phyloP scores from a whole-genome alignment of 1,140 invertebrate species.

The Monochamus saltuarius region DNA sequence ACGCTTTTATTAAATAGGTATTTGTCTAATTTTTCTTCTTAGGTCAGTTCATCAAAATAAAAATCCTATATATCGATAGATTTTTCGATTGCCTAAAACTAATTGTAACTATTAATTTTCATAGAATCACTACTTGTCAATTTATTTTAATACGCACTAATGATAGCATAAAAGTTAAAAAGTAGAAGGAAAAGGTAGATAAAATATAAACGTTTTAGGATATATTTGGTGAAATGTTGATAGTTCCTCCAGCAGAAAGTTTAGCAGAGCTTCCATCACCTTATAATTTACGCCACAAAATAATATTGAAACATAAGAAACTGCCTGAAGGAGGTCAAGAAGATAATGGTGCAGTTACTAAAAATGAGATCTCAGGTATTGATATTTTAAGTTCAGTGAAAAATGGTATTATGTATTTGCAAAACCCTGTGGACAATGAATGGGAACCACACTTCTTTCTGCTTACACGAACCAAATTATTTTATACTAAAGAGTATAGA shows the following conservation, averaged over 20 bases:
- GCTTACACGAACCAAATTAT: slow-evolving; percentile 84
- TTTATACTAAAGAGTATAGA: slow-evolving; percentile 65
- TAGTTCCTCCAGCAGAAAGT: slow-evolving; percentile 77
- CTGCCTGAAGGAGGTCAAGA: slow-evolving; percentile 83
- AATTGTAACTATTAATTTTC: too few relatives aligned
- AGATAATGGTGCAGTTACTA: slow-evolving; percentile 54
- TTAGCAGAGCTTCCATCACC: slow-evolving; percentile 88
- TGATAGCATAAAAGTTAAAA: too few relatives aligned
- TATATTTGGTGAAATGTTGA: slow-evolving; percentile 87
- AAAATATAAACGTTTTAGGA: slow-evolving; percentile 60
- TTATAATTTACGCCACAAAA: slow-evolving; percentile 71
- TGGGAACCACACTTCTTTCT: slow-evolving; percentile 97
- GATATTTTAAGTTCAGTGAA: slow-evolving; percentile 80
- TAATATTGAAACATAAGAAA: slow-evolving; percentile 93
- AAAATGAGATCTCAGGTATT: slow-evolving; percentile 28
- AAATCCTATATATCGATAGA: too few relatives aligned
- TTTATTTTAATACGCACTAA: too few relatives aligned
- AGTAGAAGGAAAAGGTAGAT: neutral
- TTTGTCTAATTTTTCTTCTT: too few relatives aligned
- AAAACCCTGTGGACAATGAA: slow-evolving; percentile 84
- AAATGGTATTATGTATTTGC: slow-evolving; percentile 88
- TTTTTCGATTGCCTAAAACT: too few relatives aligned
- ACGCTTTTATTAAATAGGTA: too few relatives aligned
- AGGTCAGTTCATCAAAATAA: too few relatives aligned
- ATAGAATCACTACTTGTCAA: too few relatives aligned